phyloP scores from a whole-genome alignment of 2,113 vertebrate species.

The Atherinomorus stipes region DNA sequence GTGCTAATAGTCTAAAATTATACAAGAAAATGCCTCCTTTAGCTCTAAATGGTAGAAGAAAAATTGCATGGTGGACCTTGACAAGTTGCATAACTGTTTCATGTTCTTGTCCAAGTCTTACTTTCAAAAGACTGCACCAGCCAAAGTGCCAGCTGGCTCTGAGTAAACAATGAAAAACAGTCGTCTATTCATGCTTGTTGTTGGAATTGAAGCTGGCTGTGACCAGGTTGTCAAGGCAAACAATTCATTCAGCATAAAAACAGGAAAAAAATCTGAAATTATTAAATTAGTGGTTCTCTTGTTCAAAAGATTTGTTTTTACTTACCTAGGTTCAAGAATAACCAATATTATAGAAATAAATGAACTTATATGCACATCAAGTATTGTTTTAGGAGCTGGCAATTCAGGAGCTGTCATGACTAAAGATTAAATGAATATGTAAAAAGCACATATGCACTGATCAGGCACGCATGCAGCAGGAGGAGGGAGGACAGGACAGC shows the following conservation, averaged over 20 bases:
- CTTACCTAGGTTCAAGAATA: background rate
- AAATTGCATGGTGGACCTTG: background rate
- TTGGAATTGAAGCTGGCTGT: background rate
- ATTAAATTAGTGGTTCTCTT: background rate
- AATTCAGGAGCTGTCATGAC: too few species aligned
- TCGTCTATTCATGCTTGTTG: constrained; percentile 47
- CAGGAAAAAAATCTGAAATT: too few species aligned
- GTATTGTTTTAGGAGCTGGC: too few species aligned
- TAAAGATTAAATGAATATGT: background rate
- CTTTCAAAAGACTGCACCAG: background rate
- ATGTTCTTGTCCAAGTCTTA: background rate
- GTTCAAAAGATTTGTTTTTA: background rate
- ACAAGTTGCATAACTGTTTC: constrained; percentile 17
- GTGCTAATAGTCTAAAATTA: too few species aligned
- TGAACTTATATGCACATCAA: background rate
- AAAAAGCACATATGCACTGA: background rate
- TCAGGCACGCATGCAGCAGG: constrained; percentile 10
- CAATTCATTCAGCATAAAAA: background rate
- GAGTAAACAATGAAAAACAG: constrained; percentile 25
- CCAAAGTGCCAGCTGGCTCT: constrained; percentile 32
- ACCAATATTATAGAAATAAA: background rate
- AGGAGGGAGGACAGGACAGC: background rate
- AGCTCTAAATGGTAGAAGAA: background rate
- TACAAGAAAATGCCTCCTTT: background rate
- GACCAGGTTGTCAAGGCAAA: constrained; percentile 26